Conservation (phyloP, 1,140 invertebrate species). For the Drosophila bocki region DNA sequence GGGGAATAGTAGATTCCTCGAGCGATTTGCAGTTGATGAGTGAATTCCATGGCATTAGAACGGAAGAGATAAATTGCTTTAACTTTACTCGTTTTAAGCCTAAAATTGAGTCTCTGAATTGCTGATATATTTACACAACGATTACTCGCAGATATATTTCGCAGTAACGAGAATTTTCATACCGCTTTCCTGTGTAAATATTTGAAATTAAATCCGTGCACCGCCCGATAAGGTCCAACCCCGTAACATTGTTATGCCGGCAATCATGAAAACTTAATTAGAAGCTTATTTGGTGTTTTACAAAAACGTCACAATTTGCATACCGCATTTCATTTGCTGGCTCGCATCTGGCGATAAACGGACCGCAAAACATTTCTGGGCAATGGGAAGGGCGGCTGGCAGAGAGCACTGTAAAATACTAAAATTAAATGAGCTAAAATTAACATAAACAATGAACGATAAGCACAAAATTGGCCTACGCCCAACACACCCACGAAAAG, state of each 20-base stretch:
- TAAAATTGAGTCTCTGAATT: not conserved
- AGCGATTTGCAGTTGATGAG: constrained; percentile 41
- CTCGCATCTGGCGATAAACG: constrained; percentile 63
- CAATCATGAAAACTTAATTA: constrained; percentile 82
- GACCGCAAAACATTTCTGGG: constrained; percentile 61
- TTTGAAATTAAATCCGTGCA: constrained; percentile 50
- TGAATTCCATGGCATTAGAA: constrained; percentile 28
- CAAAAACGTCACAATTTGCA: constrained; percentile 74
- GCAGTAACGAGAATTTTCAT: constrained; percentile 8
- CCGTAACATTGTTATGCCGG: constrained; percentile 49
- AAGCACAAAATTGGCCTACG: constrained; percentile 65
- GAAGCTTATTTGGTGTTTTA: constrained; percentile 69
- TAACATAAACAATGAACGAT: constrained; percentile 81
- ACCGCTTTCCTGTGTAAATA: constrained; percentile 25
- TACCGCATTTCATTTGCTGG: constrained; percentile 76
- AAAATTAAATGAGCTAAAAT: constrained; percentile 78
- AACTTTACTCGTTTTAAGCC: constrained; percentile 14
- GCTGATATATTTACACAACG: constrained; percentile 21
- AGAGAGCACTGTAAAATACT: constrained; percentile 60
- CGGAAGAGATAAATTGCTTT: not conserved
- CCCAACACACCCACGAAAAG: constrained; percentile 20
- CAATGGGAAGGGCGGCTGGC: constrained; percentile 3
- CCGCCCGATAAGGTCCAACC: constrained; percentile 43
- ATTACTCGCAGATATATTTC: constrained; percentile 22
- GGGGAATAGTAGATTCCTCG: constrained; percentile 20